Base-by-base conservation (phyloP, 2,113 vertebrate genomes). In the Fukomys damarensis region DNA sequence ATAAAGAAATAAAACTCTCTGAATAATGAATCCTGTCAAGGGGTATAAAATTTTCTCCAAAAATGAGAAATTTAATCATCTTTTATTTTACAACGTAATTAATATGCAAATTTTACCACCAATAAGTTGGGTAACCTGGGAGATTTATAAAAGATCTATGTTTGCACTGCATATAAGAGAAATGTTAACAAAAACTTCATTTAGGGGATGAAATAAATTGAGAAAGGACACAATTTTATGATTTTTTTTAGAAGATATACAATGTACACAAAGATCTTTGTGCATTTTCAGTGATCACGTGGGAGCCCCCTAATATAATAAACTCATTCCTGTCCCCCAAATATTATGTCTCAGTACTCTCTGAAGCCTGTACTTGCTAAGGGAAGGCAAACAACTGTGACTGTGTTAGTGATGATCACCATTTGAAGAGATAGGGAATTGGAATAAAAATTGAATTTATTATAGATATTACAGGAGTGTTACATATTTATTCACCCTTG, bases 391-490 rank as follows among this genome's bases (percentile, higher is more conserved):
- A 2, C 20, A 77, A 89, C 11, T 14, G 1, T 72, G 14, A 63
- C 12, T 20, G 2, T 63, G 13, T 0, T 61, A 28, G 26, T 2
- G 24, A 66, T 72, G 41, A 35, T 61, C 49, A 38, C n/a, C 5
- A 61, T 72, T 72, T 43, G 13, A 49, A 24, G 26, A 12, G 7
- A 43, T 35, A 3, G 3, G 11, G 11, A 5, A 28, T 92, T 95
- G 4, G 80, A 65, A 93, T 84, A 90, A 94, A 89, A 94, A 80
- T 43, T 22, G 66, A 59, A 16, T 76, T 70, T 17, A 94, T 56
- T 7, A 56, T 1, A 81, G 19, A 91, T 96, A 94, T 79, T 30
- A 96, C 43, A 43, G 3, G 11, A 74, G 59, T 68, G 14, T 66
- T 43, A 76, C 46, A 56, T 41, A 61, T 84, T 74, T 22, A 81